These are phyloP conservation scores for Psix sp. DNA, from an alignment of 1,140 invertebrate genomes.

Conservation along the genomic window DNA sequence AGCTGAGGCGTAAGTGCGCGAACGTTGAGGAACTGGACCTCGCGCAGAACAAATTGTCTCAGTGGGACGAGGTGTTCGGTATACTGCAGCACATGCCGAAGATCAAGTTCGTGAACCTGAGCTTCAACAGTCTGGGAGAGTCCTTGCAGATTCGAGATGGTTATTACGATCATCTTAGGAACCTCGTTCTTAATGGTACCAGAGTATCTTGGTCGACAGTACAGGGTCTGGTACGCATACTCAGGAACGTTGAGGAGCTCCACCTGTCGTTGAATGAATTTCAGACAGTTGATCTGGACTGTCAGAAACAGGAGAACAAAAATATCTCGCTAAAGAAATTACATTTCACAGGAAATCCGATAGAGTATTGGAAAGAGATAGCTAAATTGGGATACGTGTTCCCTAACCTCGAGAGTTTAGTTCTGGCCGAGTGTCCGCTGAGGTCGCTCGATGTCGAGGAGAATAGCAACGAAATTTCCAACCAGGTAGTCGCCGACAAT, in stretches of 20 bases:
- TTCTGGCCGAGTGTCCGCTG: conserved; percentile 91
- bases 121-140: conserved; percentile 88
- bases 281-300: conserved; percentile 81
- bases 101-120: conserved; percentile 92
- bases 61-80: conserved; percentile 91
- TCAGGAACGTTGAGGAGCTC: conserved; percentile 90
- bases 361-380: conserved; percentile 87
- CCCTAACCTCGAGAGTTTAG: conserved; percentile 88
- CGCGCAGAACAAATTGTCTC: conserved; percentile 90
- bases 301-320: conserved; percentile 72
- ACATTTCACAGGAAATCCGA: conserved; percentile 90
- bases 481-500: conserved; percentile 48
- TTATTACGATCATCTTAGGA: conserved; percentile 82
- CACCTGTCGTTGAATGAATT: conserved; percentile 94
- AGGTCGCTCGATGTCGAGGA: conserved; percentile 79
- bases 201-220: conserved; percentile 89
- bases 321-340: conserved; percentile 84
- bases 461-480: too few relatives aligned
- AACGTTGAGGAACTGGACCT: conserved; percentile 92
- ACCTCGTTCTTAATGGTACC: conserved; percentile 91
- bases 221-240: conserved; percentile 84
- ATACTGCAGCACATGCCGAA: conserved; percentile 91
- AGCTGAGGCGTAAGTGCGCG: conserved; percentile 87
- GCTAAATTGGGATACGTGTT: conserved; percentile 89
- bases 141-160: conserved; percentile 78